These are phyloP conservation scores for Schizotus pectinicornis DNA, from an alignment of 2,888 invertebrate genomes.

Conservation along the genomic window DNA sequence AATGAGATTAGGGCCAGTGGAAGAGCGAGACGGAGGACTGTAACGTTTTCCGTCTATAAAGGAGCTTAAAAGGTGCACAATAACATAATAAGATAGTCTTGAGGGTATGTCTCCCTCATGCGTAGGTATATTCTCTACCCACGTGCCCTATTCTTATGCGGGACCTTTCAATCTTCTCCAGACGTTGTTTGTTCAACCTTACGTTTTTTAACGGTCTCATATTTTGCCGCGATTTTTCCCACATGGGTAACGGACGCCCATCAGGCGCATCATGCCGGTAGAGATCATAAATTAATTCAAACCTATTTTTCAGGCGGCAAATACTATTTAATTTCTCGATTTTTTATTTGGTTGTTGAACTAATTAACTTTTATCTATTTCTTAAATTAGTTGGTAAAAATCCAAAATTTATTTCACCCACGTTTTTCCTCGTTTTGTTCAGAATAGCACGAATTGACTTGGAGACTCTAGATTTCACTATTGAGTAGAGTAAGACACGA, in stretches of 20 bases:
- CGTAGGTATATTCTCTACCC: slow-evolving; percentile 43
- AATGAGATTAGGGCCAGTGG: neutral
- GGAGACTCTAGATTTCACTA: too few relatives aligned
- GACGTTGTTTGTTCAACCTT: slow-evolving; percentile 44
- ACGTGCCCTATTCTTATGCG: slow-evolving; percentile 57
- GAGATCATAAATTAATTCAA: too few relatives aligned
- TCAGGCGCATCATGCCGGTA: too few relatives aligned
- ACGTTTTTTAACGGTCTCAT: slow-evolving; percentile 47
- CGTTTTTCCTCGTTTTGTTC: too few relatives aligned
- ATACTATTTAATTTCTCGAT: too few relatives aligned
- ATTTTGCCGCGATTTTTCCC: slow-evolving; percentile 43
- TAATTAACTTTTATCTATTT: too few relatives aligned
- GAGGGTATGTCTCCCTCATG: slow-evolving; percentile 38
- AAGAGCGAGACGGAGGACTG: slow-evolving; percentile 29
- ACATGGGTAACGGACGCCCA: slow-evolving; percentile 6
- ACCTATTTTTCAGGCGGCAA: too few relatives aligned
- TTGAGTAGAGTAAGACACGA: too few relatives aligned
- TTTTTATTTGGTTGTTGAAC: too few relatives aligned
- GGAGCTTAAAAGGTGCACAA: slow-evolving; percentile 52
- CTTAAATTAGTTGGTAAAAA: too few relatives aligned
- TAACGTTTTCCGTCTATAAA: slow-evolving; percentile 49
- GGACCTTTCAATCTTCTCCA: slow-evolving; percentile 50
- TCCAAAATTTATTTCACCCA: too few relatives aligned
- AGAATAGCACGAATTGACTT: too few relatives aligned
- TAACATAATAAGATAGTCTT: slow-evolving; percentile 51